Evolutionary conservation across 2,888 invertebrate genomes (phyloP), one percentile per base, ranked within the genome.

Genomic region (Brenthis daphne): DNA sequence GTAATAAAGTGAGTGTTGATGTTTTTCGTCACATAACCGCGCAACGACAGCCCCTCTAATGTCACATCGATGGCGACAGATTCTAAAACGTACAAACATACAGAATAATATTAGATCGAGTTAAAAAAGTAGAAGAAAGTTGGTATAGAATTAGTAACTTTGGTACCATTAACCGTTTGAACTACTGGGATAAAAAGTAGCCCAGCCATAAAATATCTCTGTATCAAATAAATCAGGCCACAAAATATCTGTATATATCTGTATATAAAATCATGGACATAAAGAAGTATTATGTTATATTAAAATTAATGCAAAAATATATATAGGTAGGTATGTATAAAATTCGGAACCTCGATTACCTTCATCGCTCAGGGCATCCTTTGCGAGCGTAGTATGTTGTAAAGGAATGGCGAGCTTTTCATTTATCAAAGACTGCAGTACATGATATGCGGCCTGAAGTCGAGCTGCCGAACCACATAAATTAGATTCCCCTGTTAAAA

Each of bases 391-490:
- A 8, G 94, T 89, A 47, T 87, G 78, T 1, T 83, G 77, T 2
- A 94, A 78, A 11, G 80, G n/a, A 0, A 67, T 0, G 0, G 87
- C 81, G 0, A 73, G 47, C 1, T 71, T 75, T 16, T 77, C 76
- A 0, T 48, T 67, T 0, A 77, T 0, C 24, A 88, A 65, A 14
- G 90, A 87, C 3, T 51, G 2, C 0, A 78, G 63, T 3, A 95
- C 93, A 54, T 94, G 87, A 48, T 78, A 81, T 0, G 94, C 94
- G 0, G 95, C 90, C 77, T 94, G 89, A 68, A 96, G 84, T 69
- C 95, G 94, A 8, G 95, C 93, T 78, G 94, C 93, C 0, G 96
- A 95, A 0, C 94, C 94, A 70, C 94, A 95, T 2, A 95, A 75
- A 14, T 94, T 94, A 8, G 94, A 77, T 77, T 94, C 94, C 61